Percentiles rank a stretch among this genome's conserved stretches.
phyloP scores from a whole-genome alignment of 2,113 vertebrate genomes.

The Vimba vimba region DNA sequence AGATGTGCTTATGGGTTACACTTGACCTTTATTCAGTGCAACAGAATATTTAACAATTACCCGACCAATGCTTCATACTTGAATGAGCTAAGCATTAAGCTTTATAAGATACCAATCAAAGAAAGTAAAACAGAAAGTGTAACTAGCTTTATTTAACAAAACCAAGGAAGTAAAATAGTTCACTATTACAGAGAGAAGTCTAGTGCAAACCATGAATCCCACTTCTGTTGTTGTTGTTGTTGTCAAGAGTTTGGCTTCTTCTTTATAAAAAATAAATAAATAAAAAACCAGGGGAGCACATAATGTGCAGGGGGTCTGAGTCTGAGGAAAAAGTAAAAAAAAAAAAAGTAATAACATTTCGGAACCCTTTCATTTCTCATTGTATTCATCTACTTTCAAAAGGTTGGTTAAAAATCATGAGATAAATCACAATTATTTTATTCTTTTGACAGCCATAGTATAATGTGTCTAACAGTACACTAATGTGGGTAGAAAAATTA shows the following conservation, averaged over 20 bases:
- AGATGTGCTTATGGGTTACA: background rate
- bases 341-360: no score
- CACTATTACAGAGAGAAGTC: background rate
- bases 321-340: no score
- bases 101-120: background rate
- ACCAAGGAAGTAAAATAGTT: conserved; percentile 9
- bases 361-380: no score
- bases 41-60: background rate
- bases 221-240: background rate
- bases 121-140: conserved; percentile 8
- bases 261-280: background rate
- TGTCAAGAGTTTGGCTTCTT: background rate
- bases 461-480: background rate
- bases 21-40: background rate
- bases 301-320: background rate
- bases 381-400: background rate
- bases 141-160: background rate
- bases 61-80: background rate
- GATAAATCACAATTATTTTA: background rate
- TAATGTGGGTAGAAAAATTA: background rate
- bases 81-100: background rate
- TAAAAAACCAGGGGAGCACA: background rate
- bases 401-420: background rate
- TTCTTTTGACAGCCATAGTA: background rate
- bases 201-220: background rate